phyloP scores from a whole-genome alignment of 2,113 vertebrate genomes.

The Panurus biarmicus region DNA sequence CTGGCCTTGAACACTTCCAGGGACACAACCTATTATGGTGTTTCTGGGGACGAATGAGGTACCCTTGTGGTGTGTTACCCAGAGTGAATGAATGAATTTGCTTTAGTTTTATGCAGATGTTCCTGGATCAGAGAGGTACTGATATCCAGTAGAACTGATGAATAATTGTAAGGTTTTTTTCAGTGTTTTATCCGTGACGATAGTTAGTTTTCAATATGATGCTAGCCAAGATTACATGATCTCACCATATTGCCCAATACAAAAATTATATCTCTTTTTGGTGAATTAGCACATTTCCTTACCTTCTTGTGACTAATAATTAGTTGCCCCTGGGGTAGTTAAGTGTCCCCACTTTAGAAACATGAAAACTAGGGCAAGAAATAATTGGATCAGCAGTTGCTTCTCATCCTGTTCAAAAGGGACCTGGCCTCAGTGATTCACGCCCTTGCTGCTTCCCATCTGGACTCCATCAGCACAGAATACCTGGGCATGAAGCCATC shows the following conservation, averaged over 20 bases:
- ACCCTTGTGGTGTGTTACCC: neutral
- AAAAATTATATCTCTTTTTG: neutral
- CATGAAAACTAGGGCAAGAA: conserved; percentile 40
- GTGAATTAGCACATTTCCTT: conserved; percentile 11
- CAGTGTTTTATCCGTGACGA: neutral
- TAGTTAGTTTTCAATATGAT: neutral
- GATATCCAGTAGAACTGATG: neutral
- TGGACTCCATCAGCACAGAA: conserved; percentile 29
- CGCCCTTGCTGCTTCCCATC: conserved; percentile 48
- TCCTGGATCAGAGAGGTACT: neutral
- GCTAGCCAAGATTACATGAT: neutral
- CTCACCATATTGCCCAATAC: neutral
- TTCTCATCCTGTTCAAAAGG: conserved; percentile 35
- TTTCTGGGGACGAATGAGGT: neutral
- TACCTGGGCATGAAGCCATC: conserved; percentile 51
- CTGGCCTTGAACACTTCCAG: neutral
- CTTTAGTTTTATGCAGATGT: neutral
- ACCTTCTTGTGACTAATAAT: conserved; percentile 20
- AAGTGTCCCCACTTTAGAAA: neutral
- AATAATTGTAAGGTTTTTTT: neutral
- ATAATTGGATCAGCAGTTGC: conserved; percentile 35
- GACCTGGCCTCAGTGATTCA: conserved; percentile 45
- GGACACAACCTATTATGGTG: neutral
- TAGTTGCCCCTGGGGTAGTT: conserved; percentile 3
- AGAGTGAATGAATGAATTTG: neutral